Evolutionary conservation across 2,113 vertebrate species (phyloP).

Genomic region (Dromaius novaehollandiae): DNA sequence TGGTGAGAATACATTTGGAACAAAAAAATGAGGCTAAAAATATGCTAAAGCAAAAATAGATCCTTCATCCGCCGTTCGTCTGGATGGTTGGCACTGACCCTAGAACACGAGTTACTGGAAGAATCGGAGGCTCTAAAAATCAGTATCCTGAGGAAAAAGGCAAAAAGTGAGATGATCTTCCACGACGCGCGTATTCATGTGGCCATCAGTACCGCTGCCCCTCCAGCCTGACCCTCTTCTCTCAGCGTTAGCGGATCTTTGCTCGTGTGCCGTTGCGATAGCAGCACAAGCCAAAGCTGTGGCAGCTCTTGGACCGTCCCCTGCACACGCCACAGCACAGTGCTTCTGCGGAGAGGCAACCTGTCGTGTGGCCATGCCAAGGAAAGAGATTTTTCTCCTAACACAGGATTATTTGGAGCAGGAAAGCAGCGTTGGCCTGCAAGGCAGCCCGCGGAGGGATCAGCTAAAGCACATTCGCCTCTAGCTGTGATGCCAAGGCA

Average conservation of each 20-base stretch:
- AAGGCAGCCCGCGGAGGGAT: background rate
- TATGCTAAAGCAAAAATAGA: conserved; percentile 53
- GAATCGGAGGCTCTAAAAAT: background rate
- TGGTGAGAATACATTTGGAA: background rate
- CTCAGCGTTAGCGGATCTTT: rapidly evolving
- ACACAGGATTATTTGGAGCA: background rate
- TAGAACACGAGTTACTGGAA: background rate
- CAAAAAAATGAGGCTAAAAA: conserved; percentile 45
- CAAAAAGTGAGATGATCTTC: rapidly evolving
- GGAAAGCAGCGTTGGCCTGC: background rate
- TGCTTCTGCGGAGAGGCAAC: conserved; percentile 35
- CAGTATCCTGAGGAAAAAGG: background rate
- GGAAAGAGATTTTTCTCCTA: background rate
- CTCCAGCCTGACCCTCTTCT: background rate
- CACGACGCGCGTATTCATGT: rapidly evolving
- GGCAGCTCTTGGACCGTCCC: background rate
- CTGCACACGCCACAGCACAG: background rate
- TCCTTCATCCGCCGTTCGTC: background rate
- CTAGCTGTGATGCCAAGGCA: background rate
- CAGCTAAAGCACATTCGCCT: rapidly evolving
- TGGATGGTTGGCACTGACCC: conserved; percentile 39
- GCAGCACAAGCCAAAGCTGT: background rate
- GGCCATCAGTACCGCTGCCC: background rate
- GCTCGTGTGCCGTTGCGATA: rapidly evolving
- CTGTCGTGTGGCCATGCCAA: conserved; percentile 20